Conservation (phyloP, 2,888 invertebrate species). For the Gasteruption jaculator region DNA sequence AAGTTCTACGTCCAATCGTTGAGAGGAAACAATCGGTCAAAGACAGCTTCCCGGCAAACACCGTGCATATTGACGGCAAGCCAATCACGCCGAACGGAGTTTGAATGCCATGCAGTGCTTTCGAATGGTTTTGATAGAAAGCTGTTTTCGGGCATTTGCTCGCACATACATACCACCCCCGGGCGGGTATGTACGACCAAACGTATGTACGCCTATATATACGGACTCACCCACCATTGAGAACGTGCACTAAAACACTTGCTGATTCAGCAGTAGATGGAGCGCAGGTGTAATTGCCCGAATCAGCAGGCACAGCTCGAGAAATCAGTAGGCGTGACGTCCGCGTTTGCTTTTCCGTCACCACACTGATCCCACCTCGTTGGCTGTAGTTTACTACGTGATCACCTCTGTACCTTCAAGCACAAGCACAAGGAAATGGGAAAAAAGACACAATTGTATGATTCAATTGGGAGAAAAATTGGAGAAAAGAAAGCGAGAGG, state of each 20-base stretch:
- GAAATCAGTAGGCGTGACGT: conserved; percentile 57
- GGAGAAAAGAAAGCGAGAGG: too few species aligned
- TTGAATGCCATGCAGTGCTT: too few species aligned
- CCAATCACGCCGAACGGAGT: too few species aligned
- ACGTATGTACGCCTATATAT: not conserved
- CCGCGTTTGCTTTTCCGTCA: conserved; percentile 55
- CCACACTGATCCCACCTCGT: conserved; percentile 56
- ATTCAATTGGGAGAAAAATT: too few species aligned
- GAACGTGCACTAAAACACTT: conserved; percentile 77
- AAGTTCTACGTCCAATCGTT: too few species aligned
- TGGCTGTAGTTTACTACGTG: conserved; percentile 59
- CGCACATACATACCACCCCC: not conserved
- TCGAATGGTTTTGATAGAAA: too few species aligned
- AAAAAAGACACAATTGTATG: too few species aligned
- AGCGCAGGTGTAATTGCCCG: conserved; percentile 65
- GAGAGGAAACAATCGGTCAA: too few species aligned
- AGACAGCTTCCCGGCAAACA: too few species aligned
- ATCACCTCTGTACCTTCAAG: conserved; percentile 57
- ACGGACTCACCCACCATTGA: conserved; percentile 64
- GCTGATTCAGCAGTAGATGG: conserved; percentile 68
- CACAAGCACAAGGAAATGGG: conserved; percentile 6
- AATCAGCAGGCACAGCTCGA: conserved; percentile 60
- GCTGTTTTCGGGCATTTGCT: too few species aligned
- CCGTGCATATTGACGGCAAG: too few species aligned
- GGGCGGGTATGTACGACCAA: not conserved